Conservation (phyloP, 2,113 vertebrate genomes). For the Eupsittula cactorum region DNA sequence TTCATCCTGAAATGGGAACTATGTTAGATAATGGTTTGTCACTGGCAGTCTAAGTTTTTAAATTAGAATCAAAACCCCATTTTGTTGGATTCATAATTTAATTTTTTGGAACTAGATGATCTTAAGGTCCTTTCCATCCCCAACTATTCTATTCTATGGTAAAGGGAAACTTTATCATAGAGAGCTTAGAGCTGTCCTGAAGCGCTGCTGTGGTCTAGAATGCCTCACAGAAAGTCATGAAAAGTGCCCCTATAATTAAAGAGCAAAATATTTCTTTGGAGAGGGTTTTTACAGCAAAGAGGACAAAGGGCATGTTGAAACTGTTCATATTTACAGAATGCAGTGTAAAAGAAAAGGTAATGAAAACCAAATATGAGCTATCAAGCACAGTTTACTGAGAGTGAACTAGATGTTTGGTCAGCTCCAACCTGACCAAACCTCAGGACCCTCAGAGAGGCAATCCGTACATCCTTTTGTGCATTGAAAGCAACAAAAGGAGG, state of each 20-base stretch:
- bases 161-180: not conserved
- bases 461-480: not conserved
- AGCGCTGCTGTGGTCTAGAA: not conserved
- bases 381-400: not conserved
- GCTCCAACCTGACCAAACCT: not conserved
- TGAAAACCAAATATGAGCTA: not conserved
- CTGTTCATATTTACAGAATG: not conserved
- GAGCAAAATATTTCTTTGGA: not conserved
- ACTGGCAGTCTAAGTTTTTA: not conserved
- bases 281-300: not conserved
- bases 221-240: not conserved
- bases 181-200: not conserved
- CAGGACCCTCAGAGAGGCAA: not conserved
- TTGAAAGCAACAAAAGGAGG: not conserved
- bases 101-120: not conserved
- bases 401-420: not conserved
- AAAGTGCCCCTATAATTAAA: not conserved
- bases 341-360: not conserved
- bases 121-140: not conserved
- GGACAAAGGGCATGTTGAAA: not conserved
- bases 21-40: not conserved
- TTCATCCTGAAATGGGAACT: not conserved
- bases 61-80: conserved; percentile 5
- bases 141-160: not conserved
- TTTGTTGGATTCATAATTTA: not conserved